Percentiles rank a stretch among this genome's conserved stretches.
Conservation (phyloP, 2,797 vertebrate genomes). For the Mallotus villosus region DNA sequence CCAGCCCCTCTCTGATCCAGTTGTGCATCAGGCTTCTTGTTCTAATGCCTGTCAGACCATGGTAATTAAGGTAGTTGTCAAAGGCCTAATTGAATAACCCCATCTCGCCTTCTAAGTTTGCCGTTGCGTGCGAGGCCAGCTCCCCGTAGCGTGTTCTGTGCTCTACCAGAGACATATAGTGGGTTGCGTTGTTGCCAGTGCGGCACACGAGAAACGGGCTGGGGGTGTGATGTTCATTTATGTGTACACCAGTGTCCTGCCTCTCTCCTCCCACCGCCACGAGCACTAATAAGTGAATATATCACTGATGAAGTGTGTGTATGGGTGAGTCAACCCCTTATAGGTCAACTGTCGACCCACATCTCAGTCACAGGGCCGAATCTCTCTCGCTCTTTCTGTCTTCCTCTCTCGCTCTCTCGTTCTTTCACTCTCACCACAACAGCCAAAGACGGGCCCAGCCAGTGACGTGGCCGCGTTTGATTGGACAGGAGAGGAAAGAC, state of each 20-base stretch:
- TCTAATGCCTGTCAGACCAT: neutral
- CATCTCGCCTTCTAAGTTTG: neutral
- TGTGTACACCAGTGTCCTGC: conserved; percentile 42
- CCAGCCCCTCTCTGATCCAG: neutral
- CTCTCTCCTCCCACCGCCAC: conserved; percentile 63
- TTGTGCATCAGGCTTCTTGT: neutral
- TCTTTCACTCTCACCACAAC: neutral
- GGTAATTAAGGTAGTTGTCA: neutral
- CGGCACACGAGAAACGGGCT: neutral
- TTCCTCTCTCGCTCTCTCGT: neutral
- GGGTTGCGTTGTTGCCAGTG: neutral
- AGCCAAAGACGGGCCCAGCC: no score
- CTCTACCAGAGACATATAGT: neutral
- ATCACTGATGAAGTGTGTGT: conserved; percentile 72
- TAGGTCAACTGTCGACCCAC: conserved; percentile 80
- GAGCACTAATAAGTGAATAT: conserved; percentile 71
- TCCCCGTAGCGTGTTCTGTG: neutral
- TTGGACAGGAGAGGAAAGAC: no score
- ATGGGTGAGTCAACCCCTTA: conserved; percentile 75
- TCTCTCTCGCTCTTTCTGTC: conserved; percentile 35
- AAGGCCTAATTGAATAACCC: neutral
- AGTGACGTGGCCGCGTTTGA: no score
- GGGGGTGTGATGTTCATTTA: conserved; percentile 19
- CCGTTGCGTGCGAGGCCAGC: neutral
- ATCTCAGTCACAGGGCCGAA: conserved; percentile 71